Evolutionary conservation across 2,888 invertebrate species (phyloP).

Genomic region (Spialia ferax): DNA sequence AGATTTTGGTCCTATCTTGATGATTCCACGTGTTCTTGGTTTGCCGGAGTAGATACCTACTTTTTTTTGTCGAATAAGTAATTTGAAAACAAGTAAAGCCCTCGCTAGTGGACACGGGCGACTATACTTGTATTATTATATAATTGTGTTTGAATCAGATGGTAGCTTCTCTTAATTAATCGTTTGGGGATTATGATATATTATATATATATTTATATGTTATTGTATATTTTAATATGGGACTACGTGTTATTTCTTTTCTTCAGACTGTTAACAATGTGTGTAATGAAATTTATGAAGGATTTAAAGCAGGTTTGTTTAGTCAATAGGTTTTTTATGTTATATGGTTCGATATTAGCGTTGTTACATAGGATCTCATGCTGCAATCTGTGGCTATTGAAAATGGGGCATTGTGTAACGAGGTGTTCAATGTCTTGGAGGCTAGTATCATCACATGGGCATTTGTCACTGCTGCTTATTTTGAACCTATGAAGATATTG

Average conservation of each 20-base stretch:
- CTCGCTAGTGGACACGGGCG: too few relatives aligned
- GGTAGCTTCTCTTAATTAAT: too few relatives aligned
- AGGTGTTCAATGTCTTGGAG: constrained; percentile 33
- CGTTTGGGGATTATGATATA: too few relatives aligned
- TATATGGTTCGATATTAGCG: not conserved
- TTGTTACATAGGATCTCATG: constrained; percentile 5
- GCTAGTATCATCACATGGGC: constrained; percentile 33
- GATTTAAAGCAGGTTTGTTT: constrained; percentile 1
- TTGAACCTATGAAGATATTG: constrained; percentile 36
- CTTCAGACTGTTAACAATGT: not conserved
- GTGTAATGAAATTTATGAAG: not conserved
- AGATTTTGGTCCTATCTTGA: too few relatives aligned
- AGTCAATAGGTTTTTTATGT: not conserved
- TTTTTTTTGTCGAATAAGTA: too few relatives aligned
- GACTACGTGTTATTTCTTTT: not conserved
- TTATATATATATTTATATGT: too few relatives aligned
- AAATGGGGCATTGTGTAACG: constrained; percentile 25
- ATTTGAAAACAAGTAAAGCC: too few relatives aligned
- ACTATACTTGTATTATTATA: too few relatives aligned
- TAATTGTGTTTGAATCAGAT: too few relatives aligned
- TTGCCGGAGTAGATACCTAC: too few relatives aligned
- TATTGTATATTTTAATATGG: not conserved
- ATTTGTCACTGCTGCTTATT: constrained; percentile 28
- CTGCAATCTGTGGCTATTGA: not conserved
- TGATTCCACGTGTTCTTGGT: too few relatives aligned